Conservation (phyloP, 2,888 invertebrate species). For the Acleris literana region DNA sequence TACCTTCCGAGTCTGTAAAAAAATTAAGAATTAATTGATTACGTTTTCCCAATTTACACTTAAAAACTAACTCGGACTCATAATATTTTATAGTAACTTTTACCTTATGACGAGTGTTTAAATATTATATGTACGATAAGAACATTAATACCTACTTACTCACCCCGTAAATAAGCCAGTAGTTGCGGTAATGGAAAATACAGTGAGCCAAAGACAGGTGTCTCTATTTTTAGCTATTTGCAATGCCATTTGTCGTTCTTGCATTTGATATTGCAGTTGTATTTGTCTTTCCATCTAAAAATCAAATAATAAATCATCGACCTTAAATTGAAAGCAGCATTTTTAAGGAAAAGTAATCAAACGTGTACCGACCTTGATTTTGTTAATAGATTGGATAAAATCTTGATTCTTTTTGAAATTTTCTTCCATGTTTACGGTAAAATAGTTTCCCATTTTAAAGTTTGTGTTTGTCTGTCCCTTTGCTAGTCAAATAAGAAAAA, state of each 20-base stretch:
- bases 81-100: not conserved
- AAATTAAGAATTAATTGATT: conserved; percentile 18
- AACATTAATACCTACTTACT: conserved; percentile 33
- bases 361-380: conserved; percentile 81
- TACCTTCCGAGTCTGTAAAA: conserved; percentile 39
- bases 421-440: conserved; percentile 85
- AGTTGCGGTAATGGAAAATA: conserved; percentile 85
- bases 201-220: conserved; percentile 87
- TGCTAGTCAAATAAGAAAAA: conserved; percentile 25
- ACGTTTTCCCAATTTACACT: not conserved
- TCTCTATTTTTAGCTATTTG: conserved; percentile 88
- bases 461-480: conserved; percentile 2
- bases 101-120: not conserved
- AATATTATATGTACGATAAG: not conserved
- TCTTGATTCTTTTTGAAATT: conserved; percentile 88
- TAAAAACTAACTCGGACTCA: not conserved
- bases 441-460: conserved; percentile 83
- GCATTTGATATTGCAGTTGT: conserved; percentile 91
- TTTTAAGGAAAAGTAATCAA: conserved; percentile 14
- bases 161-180: conserved; percentile 81
- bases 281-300: conserved; percentile 90
- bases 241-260: conserved; percentile 88
- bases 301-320: conserved; percentile 36
- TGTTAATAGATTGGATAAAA: conserved; percentile 86
- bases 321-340: not conserved